Conservation (phyloP, 2,797 vertebrate genomes). For the Furcifer pardalis region DNA sequence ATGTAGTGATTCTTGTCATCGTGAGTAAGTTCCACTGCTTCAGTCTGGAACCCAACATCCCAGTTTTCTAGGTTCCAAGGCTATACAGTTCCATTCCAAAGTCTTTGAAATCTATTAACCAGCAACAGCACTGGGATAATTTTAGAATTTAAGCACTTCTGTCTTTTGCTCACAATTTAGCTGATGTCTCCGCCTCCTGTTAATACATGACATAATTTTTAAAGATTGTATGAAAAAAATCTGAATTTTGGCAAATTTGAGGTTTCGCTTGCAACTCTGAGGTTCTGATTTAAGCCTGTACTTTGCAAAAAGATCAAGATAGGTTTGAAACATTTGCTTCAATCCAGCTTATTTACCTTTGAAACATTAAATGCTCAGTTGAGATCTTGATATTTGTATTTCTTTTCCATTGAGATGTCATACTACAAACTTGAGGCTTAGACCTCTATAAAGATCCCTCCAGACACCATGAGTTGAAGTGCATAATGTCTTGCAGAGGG, state of each 20-base stretch:
- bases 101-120: background rate
- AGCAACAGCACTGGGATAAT: background rate
- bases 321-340: background rate
- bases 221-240: background rate
- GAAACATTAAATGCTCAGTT: background rate
- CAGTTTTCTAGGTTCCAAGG: no score
- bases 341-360: slow-evolving; percentile 21
- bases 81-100: background rate
- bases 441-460: background rate
- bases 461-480: slow-evolving; percentile 7
- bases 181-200: background rate
- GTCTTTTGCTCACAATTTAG: background rate
- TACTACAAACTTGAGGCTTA: background rate
- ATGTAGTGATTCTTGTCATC: no score
- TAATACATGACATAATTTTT: background rate
- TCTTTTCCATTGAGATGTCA: background rate
- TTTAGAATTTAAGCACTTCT: background rate
- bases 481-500: slow-evolving; percentile 21
- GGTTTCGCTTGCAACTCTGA: background rate
- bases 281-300: background rate
- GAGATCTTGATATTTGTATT: slow-evolving; percentile 16
- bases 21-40: no score
- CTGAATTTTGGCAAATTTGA: background rate
- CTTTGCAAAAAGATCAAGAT: background rate
- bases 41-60: no score